These are phyloP conservation scores for Phalacrocorax brasilianus DNA, from an alignment of 2,113 vertebrate species.

Conservation along the genomic window DNA sequence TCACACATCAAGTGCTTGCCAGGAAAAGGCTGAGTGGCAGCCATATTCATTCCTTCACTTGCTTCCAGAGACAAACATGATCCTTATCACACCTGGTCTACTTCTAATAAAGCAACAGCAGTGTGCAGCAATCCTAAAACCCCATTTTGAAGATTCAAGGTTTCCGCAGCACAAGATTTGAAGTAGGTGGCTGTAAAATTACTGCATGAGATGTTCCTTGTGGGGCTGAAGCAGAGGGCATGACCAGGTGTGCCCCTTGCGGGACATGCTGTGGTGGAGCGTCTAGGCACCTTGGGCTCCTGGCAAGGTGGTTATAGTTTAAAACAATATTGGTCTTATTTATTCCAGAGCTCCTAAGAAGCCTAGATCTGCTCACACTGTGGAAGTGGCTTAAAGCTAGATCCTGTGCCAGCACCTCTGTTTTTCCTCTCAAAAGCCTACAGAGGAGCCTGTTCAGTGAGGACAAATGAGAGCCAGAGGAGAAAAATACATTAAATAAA, in stretches of 20 bases:
- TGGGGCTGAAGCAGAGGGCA: not conserved
- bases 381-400: not conserved
- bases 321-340: not conserved
- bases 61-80: not conserved
- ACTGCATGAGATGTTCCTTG: not conserved
- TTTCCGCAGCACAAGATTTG: not conserved
- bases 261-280: not conserved
- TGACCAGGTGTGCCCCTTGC: not conserved
- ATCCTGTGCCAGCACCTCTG: not conserved
- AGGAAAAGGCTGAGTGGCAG: not conserved
- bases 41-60: not conserved
- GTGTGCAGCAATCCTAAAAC: not conserved
- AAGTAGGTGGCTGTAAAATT: not conserved
- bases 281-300: not conserved
- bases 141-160: not conserved
- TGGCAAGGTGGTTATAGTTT: not conserved
- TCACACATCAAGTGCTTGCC: fast-evolving
- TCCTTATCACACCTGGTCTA: not conserved
- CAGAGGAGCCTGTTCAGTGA: not conserved
- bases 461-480: not conserved
- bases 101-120: not conserved
- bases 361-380: not conserved
- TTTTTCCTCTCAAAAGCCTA: not conserved
- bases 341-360: not conserved
- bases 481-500: not conserved